Base-by-base conservation (phyloP, 1,140 invertebrate species). In the Halictus rubicundus region DNA sequence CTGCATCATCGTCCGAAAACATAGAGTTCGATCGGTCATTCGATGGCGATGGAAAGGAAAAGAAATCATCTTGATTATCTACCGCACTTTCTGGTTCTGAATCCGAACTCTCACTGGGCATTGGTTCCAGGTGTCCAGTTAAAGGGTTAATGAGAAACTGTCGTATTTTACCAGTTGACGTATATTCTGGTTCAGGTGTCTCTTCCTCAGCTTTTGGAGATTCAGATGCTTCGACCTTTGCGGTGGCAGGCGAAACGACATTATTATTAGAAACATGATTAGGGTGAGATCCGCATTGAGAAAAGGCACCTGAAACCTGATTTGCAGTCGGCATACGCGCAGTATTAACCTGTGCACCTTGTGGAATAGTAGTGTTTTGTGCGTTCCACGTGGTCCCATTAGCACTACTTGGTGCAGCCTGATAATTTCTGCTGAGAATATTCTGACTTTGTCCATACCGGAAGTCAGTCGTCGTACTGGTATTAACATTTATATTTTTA, bases 111-210 rank as follows among this genome's bases (percentile, higher is more conserved):
- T 96, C 96, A 82, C 94, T 96, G 7, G 95, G 95, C 94, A 96
- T 95, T 1, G 96, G 96, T 90, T 98, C 97, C 85, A 98, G 91
- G 83, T 97, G 95, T 19, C 97, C 97, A 8, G 97, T 98, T 80
- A 97, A 94, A 7, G 97, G 97, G 94, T 98, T 98, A 49, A 98
- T 97, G 4, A 98, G 94, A 93, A 96, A 96, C 88, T 96, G 96
- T 64, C 95, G 93, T 72, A 95, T 94, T 85, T 95, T 95, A 1
- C 94, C 94, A 23, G 92, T 90, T 7, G 93, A 93, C 6, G 94
- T 94, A 52, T 92, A 93, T 21, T 92, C 92, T 0, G 90, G 91
- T 57, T 92, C 90, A 7, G 87, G 88, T 2, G 88, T 70, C 10
- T 90, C 81, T 76, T 89, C 80, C 46, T 80, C 78, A 57, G 69